Evolutionary conservation across 2,888 invertebrate genomes (phyloP), one percentile per base, ranked within the genome.

Genomic region (Carterocephalus palaemon): DNA sequence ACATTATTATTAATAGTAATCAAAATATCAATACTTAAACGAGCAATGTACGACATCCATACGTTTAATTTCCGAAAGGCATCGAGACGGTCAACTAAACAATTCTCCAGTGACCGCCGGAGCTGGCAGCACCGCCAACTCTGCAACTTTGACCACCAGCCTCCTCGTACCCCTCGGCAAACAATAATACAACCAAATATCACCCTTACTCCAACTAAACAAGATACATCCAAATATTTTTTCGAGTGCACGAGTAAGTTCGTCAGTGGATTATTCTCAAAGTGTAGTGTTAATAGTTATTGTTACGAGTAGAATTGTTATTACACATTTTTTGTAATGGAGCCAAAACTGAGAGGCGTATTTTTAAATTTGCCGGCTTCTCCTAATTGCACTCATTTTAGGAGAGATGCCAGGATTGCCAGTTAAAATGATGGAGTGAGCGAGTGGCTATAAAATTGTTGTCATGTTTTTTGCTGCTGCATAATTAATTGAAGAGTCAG

Each of bases 41-140:
- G 22, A 16, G 39, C 36, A 43, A 40, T 43, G 39, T 38, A 49
- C 31, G 13, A 43, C 4, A 26, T 9, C 10, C 45, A 45, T 28
- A 28, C 19, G 9, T 7, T 6, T 7, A 1, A 36, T 36, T 40
- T 33, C 20, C 37, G 31, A 36, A 29, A 19, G 46, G 60, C 62
- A 61, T 60, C 59, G 60, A 59, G 60, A 63, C 58, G 56, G 70
- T 76, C 75, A 76, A 73, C 77, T 75, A 77, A 78, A 79, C 78
- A 81, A 78, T 79, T 71, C 80, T 70, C 78, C 50, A 67, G 74
- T 70, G 79, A 74, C 75, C 74, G 66, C 65, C 61, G 51, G 53
- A 54, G 65, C 43, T 73, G 75, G 77, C 75, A 73, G 51, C 63
- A 61, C 59, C 70, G 78, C 78, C 76, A 77, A 78, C 65, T 67